Evolutionary conservation across 2,113 vertebrate species (phyloP).

Genomic region (Mellivora capensis): DNA sequence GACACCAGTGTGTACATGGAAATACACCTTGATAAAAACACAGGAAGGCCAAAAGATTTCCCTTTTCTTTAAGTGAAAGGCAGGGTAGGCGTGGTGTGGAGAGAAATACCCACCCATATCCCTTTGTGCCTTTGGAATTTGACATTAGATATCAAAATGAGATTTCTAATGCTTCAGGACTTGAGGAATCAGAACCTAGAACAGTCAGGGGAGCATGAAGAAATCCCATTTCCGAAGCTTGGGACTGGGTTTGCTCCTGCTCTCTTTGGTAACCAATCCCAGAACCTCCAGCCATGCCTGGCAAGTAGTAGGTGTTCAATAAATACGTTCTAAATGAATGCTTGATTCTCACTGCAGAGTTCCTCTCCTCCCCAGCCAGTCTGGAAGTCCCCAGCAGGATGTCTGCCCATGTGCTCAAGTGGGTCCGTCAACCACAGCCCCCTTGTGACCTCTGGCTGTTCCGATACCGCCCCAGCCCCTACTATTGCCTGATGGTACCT

Average conservation of each 20-base stretch:
- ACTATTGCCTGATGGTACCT: neutral
- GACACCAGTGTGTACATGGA: neutral
- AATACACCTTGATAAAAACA: neutral
- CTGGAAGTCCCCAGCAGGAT: conserved; percentile 59
- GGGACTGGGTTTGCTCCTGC: neutral
- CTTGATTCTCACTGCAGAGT: neutral
- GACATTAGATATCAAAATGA: neutral
- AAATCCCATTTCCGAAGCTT: neutral
- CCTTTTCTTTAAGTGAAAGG: neutral
- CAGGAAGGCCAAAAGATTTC: neutral
- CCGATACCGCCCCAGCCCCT: neutral
- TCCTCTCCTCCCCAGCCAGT: neutral
- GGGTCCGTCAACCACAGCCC: conserved; percentile 2
- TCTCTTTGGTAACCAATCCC: neutral
- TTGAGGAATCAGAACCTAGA: neutral
- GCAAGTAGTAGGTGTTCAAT: neutral
- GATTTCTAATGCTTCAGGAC: neutral
- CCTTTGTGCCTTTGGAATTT: neutral
- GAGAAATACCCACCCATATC: neutral
- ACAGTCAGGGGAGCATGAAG: neutral
- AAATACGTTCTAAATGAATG: neutral
- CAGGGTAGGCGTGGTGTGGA: neutral
- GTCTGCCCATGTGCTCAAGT: conserved; percentile 25
- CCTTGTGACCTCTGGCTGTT: conserved; percentile 30
- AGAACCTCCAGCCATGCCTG: neutral